Evolutionary conservation across 1,140 invertebrate species (phyloP).

Genomic region (Apolygus lucorum): DNA sequence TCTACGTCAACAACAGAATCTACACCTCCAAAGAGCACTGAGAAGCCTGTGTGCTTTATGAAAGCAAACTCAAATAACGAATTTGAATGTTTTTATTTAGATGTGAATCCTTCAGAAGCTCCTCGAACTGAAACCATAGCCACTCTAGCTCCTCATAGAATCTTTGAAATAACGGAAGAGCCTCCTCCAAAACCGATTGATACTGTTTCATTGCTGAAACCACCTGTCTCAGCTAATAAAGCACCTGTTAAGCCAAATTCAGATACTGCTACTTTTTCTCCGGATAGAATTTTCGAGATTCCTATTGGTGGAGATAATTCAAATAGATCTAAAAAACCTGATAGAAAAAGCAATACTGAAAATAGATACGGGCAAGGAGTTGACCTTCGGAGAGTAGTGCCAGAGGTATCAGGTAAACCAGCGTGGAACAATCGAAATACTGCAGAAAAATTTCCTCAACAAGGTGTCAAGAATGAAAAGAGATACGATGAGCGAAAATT

Average conservation of each 20-base stretch:
- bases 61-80: neutral
- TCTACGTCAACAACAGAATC: too few species aligned
- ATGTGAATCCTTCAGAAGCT: neutral
- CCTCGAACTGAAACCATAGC: neutral
- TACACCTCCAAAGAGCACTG: neutral
- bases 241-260: neutral
- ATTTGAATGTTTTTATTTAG: neutral
- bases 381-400: too few species aligned
- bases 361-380: too few species aligned
- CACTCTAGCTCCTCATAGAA: neutral
- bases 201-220: neutral
- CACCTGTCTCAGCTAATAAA: neutral
- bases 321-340: too few species aligned
- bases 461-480: too few species aligned
- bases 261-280: neutral
- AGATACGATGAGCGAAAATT: too few species aligned
- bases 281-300: neutral
- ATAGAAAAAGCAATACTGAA: too few species aligned
- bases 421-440: too few species aligned
- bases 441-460: too few species aligned
- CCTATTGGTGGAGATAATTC: too few species aligned
- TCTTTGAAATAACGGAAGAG: neutral
- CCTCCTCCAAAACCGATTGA: neutral
- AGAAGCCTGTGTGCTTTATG: neutral
- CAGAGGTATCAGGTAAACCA: too few species aligned